Base-by-base conservation (phyloP, 2,113 vertebrate species). In the Cryptomyrus ogoouensis region DNA sequence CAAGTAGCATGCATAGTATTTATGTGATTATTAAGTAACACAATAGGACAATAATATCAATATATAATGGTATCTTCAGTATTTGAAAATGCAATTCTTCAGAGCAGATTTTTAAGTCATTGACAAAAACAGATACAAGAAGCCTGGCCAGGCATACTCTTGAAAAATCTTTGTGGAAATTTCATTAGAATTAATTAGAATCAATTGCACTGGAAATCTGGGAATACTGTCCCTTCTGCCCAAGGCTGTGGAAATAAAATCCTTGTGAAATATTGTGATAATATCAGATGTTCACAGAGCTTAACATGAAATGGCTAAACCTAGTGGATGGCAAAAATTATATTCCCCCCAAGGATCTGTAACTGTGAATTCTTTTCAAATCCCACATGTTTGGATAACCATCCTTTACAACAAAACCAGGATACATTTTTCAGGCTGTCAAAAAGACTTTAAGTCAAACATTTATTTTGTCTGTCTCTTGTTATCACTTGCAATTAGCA, bases 301-400 rank as follows among this genome's bases (percentile, higher is more conserved):
- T 44, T 31, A 74, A 39, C 70, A 49, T 83, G 49, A 83, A 42
- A 42, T 44, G 35, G n/a, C n/a, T 56, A 19, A 83, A 74, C 70
- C 49, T 39, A 52, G 42, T 89, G 88, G 46, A 74, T 83, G 88
- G 88, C 27, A 83, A 89, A 77, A 50, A 86, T 21, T 39, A 56
- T 83, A 21, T 89, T 83, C 80, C 19, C 70, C 77, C 88, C 19
- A 19, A 83, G 35, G 19, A 89, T 39, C 49, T 52, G 47, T 39
- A 39, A 44, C 31, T 83, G 9, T 83, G 39, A 21, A 39, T 50
- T 89, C 35, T 83, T 53, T 89, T 42, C 47, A 31, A 83, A 50
- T 56, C 50, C 13, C 74, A 89, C 27, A 89, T 89, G 70, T 89
- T 56, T 89, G 27, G 17, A 49, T 83, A 80, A 35, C 47, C 17